Evolutionary conservation across 2,888 invertebrate genomes (phyloP).

Genomic region (Drosophila vallismaia): DNA sequence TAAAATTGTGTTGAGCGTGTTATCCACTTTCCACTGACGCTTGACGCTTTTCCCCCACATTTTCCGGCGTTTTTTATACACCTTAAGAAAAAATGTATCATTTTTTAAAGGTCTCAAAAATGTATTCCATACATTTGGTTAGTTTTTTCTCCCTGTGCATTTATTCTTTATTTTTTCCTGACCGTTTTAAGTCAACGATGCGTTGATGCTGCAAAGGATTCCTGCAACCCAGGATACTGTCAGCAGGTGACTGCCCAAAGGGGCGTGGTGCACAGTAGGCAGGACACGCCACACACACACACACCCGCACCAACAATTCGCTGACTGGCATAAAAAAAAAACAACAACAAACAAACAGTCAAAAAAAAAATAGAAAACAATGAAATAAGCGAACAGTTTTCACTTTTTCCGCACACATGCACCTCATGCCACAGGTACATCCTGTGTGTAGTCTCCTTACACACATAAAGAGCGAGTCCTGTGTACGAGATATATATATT

Average conservation of each 20-base stretch:
- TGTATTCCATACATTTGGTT: no score
- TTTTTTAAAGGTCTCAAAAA: not conserved
- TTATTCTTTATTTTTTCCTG: constrained; percentile 8
- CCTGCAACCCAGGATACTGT: constrained; percentile 32
- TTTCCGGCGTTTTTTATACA: not conserved
- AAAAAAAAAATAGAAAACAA: constrained; percentile 8
- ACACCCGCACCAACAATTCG: constrained; percentile 38
- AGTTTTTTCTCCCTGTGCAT: not conserved
- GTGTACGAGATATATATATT: not conserved
- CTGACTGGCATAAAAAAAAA: constrained; percentile 43
- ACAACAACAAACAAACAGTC: not conserved
- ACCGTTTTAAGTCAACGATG: constrained; percentile 50
- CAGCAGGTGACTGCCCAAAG: constrained; percentile 44
- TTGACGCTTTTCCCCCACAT: constrained; percentile 6
- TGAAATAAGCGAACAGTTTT: constrained; percentile 34
- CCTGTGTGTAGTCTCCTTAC: not conserved
- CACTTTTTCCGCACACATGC: constrained; percentile 20
- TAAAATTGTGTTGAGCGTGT: constrained; percentile 30
- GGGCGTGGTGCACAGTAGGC: constrained; percentile 27
- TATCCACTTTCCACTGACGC: constrained; percentile 35
- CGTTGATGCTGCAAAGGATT: constrained; percentile 39
- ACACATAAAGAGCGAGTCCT: not conserved
- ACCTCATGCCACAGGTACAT: constrained; percentile 8
- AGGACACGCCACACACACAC: constrained; percentile 24
- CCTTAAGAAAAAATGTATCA: not conserved